Base-by-base conservation (phyloP, 2,113 vertebrate genomes). In the Cyprinodon tularosa region DNA sequence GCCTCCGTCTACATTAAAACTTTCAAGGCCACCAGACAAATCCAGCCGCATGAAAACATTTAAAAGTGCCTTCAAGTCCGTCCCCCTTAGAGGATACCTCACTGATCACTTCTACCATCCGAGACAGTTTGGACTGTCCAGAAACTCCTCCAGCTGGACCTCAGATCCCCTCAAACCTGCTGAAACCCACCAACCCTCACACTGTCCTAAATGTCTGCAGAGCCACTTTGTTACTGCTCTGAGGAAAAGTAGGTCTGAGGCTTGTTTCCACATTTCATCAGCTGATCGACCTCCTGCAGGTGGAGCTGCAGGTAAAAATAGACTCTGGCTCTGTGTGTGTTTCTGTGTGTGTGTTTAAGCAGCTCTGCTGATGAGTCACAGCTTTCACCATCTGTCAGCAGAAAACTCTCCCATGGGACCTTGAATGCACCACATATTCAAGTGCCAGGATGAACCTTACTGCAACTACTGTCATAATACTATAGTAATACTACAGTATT, bases 321-420 rank as follows among this genome's bases (percentile, higher is more conserved):
- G 45, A 12, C 10, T 61, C 3, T 38, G 45, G 42, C 20, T 60
- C 38, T 44, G 39, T 44, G 38, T 60, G 14, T 20, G 57, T 38
- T 60, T 63, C 12, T 70, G 68, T 44, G 68, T 45, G 53, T 68
- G 63, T 68, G 65, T 53, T 12, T 39, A 9, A 42, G 74, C 13
- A 42, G 20, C n/a, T 50, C 59, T 69, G 15, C 47, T 69, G 66
- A 69, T 83, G 76, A 83, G 57, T 78, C 81, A 78, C 15, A 60
- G 76, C 40, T 77, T 62, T 69, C 20, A 72, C 45, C 53, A 45
- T 22, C 39, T 37, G 15, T 83, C 71, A 78, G 76, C 76, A 76
- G 14, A 62, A 44, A 47, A 48, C 12, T 61, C 63, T 78, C 68
- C 81, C 68, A 60, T 47, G 68, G 64, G 76, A 71, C 68, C 39